These are phyloP conservation scores for Rachycentron canadum DNA, from an alignment of 2,797 vertebrate genomes.

Conservation along the genomic window DNA sequence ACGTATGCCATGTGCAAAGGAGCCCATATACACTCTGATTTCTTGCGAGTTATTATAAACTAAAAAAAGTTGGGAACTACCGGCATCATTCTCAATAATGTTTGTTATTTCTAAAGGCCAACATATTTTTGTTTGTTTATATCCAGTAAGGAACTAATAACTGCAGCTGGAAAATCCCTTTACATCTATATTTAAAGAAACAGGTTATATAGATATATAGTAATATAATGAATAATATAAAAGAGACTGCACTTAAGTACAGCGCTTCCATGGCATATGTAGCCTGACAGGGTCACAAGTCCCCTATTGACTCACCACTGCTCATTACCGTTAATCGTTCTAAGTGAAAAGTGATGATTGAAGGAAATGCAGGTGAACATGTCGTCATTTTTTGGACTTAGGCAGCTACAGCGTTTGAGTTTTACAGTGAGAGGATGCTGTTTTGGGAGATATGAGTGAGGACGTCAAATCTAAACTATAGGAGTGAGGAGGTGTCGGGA, in stretches of 20 bases:
- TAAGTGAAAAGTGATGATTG: no score
- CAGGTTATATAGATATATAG: no score
- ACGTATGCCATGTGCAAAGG: background rate
- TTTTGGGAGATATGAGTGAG: conserved; percentile 1
- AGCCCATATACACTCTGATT: background rate
- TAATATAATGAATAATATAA: no score
- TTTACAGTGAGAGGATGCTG: background rate
- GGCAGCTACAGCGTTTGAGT: background rate
- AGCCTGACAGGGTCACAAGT: background rate
- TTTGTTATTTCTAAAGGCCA: background rate
- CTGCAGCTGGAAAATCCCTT: no score
- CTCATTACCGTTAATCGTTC: background rate
- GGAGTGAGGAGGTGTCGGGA: conserved; percentile 2
- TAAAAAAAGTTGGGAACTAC: conserved; percentile 1
- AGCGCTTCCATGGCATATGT: background rate
- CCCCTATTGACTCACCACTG: background rate
- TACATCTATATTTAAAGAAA: no score
- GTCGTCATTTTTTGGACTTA: conserved; percentile 9
- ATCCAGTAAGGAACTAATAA: background rate
- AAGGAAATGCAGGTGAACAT: no score
- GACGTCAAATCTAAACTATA: background rate
- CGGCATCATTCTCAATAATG: conserved; percentile 9
- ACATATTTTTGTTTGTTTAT: background rate
- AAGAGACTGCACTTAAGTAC: no score
- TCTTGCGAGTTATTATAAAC: background rate